These are phyloP conservation scores for Nycticryphes semicollaris DNA, from an alignment of 2,113 vertebrate genomes.

Conservation along the genomic window DNA sequence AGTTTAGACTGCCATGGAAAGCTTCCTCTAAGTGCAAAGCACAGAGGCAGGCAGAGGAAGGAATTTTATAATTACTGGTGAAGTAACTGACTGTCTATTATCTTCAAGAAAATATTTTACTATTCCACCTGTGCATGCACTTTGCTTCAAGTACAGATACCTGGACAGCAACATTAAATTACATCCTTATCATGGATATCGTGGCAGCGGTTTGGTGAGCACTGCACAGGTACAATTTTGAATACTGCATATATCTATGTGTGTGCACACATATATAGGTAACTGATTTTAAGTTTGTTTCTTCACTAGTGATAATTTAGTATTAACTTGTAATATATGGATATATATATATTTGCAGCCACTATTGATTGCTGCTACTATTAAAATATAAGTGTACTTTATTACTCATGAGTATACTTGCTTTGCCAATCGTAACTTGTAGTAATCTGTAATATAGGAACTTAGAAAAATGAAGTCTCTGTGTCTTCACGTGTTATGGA, in stretches of 20 bases:
- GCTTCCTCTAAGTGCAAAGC: background rate
- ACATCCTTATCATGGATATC: background rate
- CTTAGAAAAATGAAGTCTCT: background rate
- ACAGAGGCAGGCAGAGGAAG: background rate
- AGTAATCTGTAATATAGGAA: background rate
- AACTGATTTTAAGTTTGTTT: background rate
- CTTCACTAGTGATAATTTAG: background rate
- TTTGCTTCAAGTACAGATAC: background rate
- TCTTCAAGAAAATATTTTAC: background rate
- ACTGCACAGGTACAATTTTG: no score
- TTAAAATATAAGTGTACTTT: background rate
- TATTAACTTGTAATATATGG: background rate
- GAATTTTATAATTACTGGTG: background rate
- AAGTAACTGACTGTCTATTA: background rate
- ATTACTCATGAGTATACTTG: background rate
- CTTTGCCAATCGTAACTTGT: background rate
- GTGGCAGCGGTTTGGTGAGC: no score
- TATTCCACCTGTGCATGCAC: background rate
- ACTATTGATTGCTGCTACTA: background rate
- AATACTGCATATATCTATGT: background rate
- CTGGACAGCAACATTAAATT: background rate
- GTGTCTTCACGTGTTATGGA: background rate
- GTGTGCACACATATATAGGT: background rate
- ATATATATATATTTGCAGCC: background rate
- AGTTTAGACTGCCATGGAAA: background rate